Base-by-base conservation (phyloP, 2,797 vertebrate species). In the Cynopterus sphinx region DNA sequence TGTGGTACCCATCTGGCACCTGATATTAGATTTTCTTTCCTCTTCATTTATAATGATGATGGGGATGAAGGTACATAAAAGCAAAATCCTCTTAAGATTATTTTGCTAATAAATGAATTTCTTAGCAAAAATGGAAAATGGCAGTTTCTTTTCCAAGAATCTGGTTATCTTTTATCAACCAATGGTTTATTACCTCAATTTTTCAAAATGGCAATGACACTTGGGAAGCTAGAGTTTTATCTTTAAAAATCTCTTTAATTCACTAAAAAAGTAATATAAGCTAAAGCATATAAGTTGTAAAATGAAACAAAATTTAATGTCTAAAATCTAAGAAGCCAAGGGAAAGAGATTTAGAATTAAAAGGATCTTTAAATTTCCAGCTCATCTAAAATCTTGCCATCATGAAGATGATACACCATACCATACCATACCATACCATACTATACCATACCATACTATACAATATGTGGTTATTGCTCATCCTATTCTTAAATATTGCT, bases 21-120 rank as follows among this genome's bases (percentile, higher is more conserved):
- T 91, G 83, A 94, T 95, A 95, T 94, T 85, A 96, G 86, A 74
- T 77, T 95, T 73, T 74, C 88, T 90, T 82, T 41, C 78, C 73
- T 96, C 82, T 95, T 83, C 49, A 85, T 94, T 96, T 36, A 59
- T 83, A 92, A 89, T 67, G 78, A 39, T 91, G 78, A 96, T 82
- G 41, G 92, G 53, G 79, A 78, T 86, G 43, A 73, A 63, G 78
- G 22, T 68, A 43, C 22, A 74, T 39, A 53, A 86, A 24, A 77
- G n/a, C 31, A 92, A 81, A 87, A 71, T 0, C 11, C 59, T 49
- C 41, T 49, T 78, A 93, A 95, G 57, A 95, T 67, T 84, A 78
- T 39, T 97, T 84, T 85, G 73, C 33, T 95, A 96, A 90, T 36
- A 94, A 43, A 78, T 87, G 17, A 65, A 70, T 87, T 95, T 92